A percentile compares a stretch with the other conserved stretches of the same genome.
Evolutionary conservation across 2,113 vertebrate genomes (phyloP).

Genomic region (Cochlearius cochlearius): DNA sequence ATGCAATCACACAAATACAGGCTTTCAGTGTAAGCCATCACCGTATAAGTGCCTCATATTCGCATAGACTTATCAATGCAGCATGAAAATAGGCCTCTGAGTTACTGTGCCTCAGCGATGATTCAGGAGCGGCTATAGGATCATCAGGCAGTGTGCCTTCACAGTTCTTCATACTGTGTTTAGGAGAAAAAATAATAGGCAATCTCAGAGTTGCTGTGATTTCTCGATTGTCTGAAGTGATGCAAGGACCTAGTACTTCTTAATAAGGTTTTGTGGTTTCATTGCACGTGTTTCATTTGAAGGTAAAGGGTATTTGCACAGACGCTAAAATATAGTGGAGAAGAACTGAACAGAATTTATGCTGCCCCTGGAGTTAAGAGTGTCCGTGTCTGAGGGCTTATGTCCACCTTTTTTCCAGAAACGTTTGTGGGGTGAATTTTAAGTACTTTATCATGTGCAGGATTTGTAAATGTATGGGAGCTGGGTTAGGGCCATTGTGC

Average conservation of each 20-base stretch:
- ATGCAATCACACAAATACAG: neutral
- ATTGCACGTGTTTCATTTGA: neutral
- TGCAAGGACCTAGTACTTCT: neutral
- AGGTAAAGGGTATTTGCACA: conserved; percentile 5
- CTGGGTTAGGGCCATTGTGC: neutral
- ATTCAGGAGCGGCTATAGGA: neutral
- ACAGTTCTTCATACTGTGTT: neutral
- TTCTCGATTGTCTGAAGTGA: conserved; percentile 11
- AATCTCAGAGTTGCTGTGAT: neutral
- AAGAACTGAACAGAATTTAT: neutral
- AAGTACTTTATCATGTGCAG: neutral
- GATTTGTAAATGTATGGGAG: neutral
- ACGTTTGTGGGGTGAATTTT: conserved; percentile 20
- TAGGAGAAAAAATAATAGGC: neutral
- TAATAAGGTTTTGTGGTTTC: conserved; percentile 15
- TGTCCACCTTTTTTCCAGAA: neutral
- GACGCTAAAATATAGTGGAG: neutral
- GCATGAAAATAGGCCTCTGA: neutral
- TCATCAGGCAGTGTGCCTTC: neutral
- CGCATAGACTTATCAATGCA: neutral
- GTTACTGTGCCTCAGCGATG: neutral
- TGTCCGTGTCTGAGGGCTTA: neutral
- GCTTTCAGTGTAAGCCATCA: neutral
- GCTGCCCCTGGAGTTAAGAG: neutral
- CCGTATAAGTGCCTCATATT: neutral